Base-by-base conservation (phyloP, 1,140 invertebrate species). In the fruit fly (Drosophila melanogaster) region DNA sequence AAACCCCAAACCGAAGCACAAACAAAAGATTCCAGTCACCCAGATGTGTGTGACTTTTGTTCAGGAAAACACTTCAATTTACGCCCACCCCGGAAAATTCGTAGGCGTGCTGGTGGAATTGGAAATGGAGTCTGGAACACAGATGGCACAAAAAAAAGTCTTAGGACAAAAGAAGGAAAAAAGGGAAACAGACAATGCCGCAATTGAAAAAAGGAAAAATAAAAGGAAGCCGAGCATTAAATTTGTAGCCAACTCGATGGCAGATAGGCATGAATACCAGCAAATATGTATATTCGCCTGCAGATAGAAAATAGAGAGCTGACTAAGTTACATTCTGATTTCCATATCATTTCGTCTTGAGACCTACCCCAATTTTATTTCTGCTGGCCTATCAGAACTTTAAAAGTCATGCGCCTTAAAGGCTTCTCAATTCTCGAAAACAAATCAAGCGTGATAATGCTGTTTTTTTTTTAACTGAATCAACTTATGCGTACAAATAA, bases 201-300 rank as follows among this genome's bases (percentile, higher is more conserved):
- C 35, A 51, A 69, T 69, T 54, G 65, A 61, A 77, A 77, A 71
- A 61, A 4, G 47, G 22, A 46, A 46, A 58, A 43, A 72, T 22
- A 70, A 24, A 66, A 35, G 26, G 41, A 19, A 54, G 2, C 35
- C 50, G 71, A 79, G 41, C 51, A 30, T 47, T 72, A 74, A 61
- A 75, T 69, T 60, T 67, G 61, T 74, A 73, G 54, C 19, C 55
- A 71, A 57, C 30, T 53, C 35, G 66, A 50, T 64, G 57, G 14
- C 61, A 64, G 59, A 74, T 74, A 54, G 19, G 38, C 26, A 30
- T 30, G 26, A 46, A 47, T 41, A 66, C 58, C 33, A n/a, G 8
- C 50, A 57, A 51, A 58, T 70, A 58, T 70, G 55, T 69, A 70
- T 70, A n/a, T 33, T 22, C 10, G n/a, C 11, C 10, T 47, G 50